Conservation (phyloP, 30 jellyfish, hydroid and myxozoan genomes). For the Clytia hemisphaerica region DNA sequence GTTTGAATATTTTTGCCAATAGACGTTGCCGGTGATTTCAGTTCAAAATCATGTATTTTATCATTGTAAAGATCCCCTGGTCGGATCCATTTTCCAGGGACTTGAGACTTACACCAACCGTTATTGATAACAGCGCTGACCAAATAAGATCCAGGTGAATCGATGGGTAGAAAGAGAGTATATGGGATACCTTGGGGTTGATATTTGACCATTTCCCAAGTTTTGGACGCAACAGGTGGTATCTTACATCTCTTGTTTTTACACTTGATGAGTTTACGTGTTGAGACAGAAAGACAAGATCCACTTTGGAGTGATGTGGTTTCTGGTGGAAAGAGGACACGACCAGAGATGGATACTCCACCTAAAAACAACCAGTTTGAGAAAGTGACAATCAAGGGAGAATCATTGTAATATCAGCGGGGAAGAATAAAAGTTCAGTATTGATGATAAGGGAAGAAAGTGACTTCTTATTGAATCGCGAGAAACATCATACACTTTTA, state of each 20-base stretch:
- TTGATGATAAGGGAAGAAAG: too few species aligned
- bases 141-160: conserved; percentile 23
- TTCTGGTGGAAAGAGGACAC: conserved; percentile 20
- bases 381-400: too few species aligned
- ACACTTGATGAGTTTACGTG: conserved; percentile 37
- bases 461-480: not conserved
- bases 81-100: conserved; percentile 15
- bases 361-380: not conserved
- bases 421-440: too few species aligned
- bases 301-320: conserved; percentile 5
- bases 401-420: too few species aligned
- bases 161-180: not conserved
- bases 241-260: conserved; percentile 23
- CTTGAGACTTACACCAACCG: conserved; percentile 38
- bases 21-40: not conserved
- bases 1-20: conserved; percentile 21
- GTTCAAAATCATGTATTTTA: conserved; percentile 35
- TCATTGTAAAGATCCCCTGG: conserved; percentile 34
- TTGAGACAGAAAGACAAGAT: conserved; percentile 15
- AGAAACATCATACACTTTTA: not conserved
- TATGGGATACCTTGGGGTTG: conserved; percentile 26
- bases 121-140: conserved; percentile 36
- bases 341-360: conserved; percentile 27
- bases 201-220: conserved; percentile 21
- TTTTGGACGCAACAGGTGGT: conserved; percentile 32